Evolutionary conservation across 2,888 invertebrate species (phyloP).

Genomic region (Aspidiotus rigidus): DNA sequence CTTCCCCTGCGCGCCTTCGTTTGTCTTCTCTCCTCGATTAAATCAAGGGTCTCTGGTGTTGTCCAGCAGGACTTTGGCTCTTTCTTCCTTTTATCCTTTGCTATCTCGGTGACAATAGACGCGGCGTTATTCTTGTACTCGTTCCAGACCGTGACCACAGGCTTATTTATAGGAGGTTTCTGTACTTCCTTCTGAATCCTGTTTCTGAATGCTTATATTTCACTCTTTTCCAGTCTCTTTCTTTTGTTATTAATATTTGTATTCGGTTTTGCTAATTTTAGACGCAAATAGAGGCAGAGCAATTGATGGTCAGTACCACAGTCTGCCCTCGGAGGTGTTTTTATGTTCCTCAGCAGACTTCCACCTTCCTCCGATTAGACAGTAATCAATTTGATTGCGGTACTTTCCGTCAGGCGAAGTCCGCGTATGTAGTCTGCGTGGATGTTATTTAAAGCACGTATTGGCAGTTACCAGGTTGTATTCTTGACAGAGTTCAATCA

Average conservation of each 20-base stretch:
- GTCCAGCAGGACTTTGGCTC: not conserved
- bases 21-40: not conserved
- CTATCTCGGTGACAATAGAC: not conserved
- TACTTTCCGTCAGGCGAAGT: not conserved
- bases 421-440: not conserved
- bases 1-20: not conserved
- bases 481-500: not conserved
- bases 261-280: not conserved
- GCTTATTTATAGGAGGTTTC: not conserved
- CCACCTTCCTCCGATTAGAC: too few species aligned
- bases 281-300: too few species aligned
- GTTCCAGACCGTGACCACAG: not conserved
- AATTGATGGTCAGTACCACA: too few species aligned
- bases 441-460: not conserved
- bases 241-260: not conserved
- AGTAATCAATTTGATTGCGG: not conserved
- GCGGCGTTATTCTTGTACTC: not conserved
- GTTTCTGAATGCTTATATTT: not conserved
- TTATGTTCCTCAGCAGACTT: too few species aligned
- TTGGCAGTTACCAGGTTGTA: not conserved
- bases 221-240: not conserved
- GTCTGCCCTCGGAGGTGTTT: too few species aligned
- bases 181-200: not conserved
- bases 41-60: not conserved
- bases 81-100: not conserved